Evolutionary conservation across 2,113 vertebrate species (phyloP), one percentile per base, ranked within the genome.

Genomic region (Cephalopterus ornatus): DNA sequence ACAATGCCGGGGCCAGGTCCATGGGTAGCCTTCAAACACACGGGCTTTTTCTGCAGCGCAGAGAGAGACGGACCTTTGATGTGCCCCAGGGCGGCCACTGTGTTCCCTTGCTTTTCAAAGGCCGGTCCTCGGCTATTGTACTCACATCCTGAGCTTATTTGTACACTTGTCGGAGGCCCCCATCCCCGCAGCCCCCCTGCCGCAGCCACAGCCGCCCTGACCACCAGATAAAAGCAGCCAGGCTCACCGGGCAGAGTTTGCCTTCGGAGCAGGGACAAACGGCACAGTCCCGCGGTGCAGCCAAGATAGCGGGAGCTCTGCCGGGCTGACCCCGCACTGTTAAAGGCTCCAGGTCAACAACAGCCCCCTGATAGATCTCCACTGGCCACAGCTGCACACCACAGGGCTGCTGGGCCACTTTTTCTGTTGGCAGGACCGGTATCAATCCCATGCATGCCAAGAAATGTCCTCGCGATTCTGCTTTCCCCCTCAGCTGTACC

Each of bases 131-230:
- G 73, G 65, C 95, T 52, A 97, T 96, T 97, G 94, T 96, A 65
- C 79, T 95, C 84, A 39, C 65, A 91, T 97, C 96, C 96, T 95
- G 95, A 96, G 86, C 84, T 97, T 97, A 89, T 97, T 96, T 97
- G 89, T 85, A 39, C 32, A 4, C 89, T 62, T 0, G 11, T 35
- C 3, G 14, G 21, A 53, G 44, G 39, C 47, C 39, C 83, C 80
- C 79, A 28, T 71, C 79, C 77, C 77, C 5, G 3, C 82, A 74
- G 88, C 75, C 62, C 82, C 91, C 91, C 92, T 75, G 75, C 88
- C 3, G 6, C 89, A 47, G 89, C 8, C 1, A 41, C 71, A 86
- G 88, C 68, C 4, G 4, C 65, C 47, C 46, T 71, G 85, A 32
- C 50, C 14, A 4, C 5, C 52, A 72, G 95, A 97, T 96, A 96